Conservation (phyloP, 2,888 invertebrate genomes). For the Nephrotoma guestfalica region DNA sequence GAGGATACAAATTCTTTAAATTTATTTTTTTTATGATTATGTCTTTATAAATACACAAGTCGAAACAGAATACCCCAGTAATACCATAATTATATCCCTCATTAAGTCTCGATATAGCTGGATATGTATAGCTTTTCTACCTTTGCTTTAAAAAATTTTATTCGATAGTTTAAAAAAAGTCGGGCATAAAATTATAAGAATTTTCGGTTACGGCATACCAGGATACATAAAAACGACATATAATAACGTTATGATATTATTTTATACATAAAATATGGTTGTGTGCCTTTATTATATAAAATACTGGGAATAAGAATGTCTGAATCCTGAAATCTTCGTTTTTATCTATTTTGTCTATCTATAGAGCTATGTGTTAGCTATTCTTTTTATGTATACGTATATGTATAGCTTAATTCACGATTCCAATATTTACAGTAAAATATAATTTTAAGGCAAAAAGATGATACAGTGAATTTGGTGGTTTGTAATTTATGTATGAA, state of each 20-base stretch:
- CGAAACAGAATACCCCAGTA: background rate
- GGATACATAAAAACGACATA: background rate
- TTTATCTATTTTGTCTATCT: background rate
- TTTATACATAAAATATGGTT: background rate
- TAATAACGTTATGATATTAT: background rate
- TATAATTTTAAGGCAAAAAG: background rate
- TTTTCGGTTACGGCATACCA: background rate
- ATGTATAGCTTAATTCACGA: background rate
- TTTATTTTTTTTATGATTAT: background rate
- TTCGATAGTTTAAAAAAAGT: background rate
- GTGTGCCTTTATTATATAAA: background rate
- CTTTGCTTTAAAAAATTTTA: background rate
- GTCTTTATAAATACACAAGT: background rate
- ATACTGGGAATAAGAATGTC: background rate
- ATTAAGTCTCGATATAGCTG: background rate
- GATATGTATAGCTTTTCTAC: background rate
- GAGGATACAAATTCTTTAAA: background rate
- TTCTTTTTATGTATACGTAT: background rate
- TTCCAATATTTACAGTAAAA: background rate
- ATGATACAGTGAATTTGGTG: background rate
- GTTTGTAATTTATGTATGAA: background rate
- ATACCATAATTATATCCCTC: background rate
- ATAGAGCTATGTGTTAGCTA: background rate
- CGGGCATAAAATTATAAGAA: background rate
- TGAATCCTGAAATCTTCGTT: background rate